Evolutionary conservation across 2,113 vertebrate genomes (phyloP), one percentile per base, ranked within the genome.

Genomic region (Neolamprologus variostigma): DNA sequence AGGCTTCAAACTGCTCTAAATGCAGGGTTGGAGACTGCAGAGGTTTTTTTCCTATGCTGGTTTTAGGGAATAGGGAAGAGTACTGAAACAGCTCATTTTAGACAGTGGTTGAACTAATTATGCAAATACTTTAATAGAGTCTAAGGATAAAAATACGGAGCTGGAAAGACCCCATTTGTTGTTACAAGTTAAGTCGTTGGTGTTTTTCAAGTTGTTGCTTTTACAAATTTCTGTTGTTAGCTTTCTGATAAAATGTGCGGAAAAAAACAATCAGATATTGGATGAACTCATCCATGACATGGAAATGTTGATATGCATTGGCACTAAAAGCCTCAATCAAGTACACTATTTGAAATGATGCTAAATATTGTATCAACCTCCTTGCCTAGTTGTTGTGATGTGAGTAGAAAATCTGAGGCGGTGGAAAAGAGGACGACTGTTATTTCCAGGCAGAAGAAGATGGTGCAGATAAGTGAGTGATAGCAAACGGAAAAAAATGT

Each of bases 21-120:
- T 16, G 40, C 21, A 28, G 40, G 14, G 21, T 28, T 11, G 14
- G 23, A 76, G 13, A 73, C 68, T 7, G 40, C 23, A 35, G 59
- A 23, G n/a, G 3, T 0, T 3, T n/a, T 4, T 42, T 17, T 42
- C 1, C 13, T 26, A 42, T 0, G 13, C 21, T 45, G 68, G n/a
- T 76, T 76, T 76, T 47, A 47, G 1, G 40, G 40, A 28, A 50
- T 11, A 35, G 23, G 42, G 42, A 26, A 42, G 37, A 71, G 61
- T 28, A 28, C 16, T 50, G 26, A 50, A 50, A 31, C 10, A n/a
- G 26, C 45, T 78, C 45, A 50, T 78, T 78, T 51, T 5, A 51
- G 26, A 51, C 73, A 13, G 9, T 76, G 42, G 16, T 31, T 78
- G 45, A 51, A 33, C 26, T 50, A 78, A 78, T 78, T 31, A 50